Evolutionary conservation across 1,140 invertebrate species (phyloP), one percentile per base, ranked within the genome.

Genomic region (Schlechtendalia chinensis): DNA sequence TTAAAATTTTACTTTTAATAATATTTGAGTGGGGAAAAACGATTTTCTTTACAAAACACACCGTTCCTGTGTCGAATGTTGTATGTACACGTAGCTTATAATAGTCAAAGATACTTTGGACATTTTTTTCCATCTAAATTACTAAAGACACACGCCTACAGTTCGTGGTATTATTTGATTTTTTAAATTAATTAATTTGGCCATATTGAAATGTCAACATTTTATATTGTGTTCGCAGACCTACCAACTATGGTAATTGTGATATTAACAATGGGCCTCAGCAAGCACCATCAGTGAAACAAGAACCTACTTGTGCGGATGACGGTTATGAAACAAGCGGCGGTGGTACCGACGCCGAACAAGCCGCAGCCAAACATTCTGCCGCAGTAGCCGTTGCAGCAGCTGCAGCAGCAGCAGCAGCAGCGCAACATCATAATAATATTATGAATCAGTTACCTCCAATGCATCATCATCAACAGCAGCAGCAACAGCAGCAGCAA

Each of bases 381-480:
- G 69, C 56, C 17, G 50, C 81, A 81, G 71, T 58, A 75, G 82
- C 45, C 5, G 65, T 81, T 56, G 59, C 82, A 81, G 61, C 80
- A 29, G 45, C 81, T 81, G 67, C 69, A 39, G 77, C 71, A 12
- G 71, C 72, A 58, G 71, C 71, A 4, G 71, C 71, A 32, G 54
- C 54, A 61, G 69, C 81, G 5, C 81, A 81, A 16, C 82, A 81
- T 58, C 82, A 72, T 45, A 79, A 82, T 24, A 69, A 72, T 24
- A 79, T 74, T n/a, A 69, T 67, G 67, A 82, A 63, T 22, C 67
- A 81, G 12, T 39, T 61, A 54, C 74, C 74, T 22, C 81, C 80
- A 5, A 80, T 81, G 50, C 81, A 75, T 27, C 80, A 82, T 39
- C 82, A 82, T 27, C 81, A 75, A n/a, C 80, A 81, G 45, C 59